Evolutionary conservation across 2,113 vertebrate species (phyloP).

Genomic region (Zootoca vivipara): DNA sequence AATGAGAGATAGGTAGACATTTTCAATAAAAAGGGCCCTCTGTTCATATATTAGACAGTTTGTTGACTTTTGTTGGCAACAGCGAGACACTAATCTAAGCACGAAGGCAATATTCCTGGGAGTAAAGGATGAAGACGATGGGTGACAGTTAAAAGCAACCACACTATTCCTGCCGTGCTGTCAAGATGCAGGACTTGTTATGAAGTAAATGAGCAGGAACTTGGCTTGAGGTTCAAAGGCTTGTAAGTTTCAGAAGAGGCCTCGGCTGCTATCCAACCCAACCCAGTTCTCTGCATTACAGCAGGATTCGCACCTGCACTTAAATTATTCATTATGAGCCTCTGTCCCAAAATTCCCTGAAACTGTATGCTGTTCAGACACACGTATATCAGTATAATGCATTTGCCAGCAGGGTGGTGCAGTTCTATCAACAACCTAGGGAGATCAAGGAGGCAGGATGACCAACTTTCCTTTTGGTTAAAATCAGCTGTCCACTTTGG

Average conservation of each 20-base stretch:
- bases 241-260: not conserved
- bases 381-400: not conserved
- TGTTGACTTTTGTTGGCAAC: constrained; percentile 22
- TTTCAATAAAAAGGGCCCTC: constrained; percentile 3
- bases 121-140: constrained; percentile 17
- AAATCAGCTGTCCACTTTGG: not conserved
- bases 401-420: not conserved
- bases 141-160: not conserved
- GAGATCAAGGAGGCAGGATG: not conserved
- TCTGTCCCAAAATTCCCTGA: not conserved
- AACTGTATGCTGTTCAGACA: not conserved
- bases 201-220: not conserved
- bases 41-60: not conserved
- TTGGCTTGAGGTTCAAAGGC: not conserved
- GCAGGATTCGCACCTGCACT: not conserved
- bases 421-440: not conserved
- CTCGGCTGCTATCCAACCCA: too few species aligned
- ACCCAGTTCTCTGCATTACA: not conserved
- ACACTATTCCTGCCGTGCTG: not conserved
- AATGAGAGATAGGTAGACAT: constrained; percentile 23
- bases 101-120: constrained; percentile 18
- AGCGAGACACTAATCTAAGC: constrained; percentile 15
- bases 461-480: not conserved
- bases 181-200: not conserved
- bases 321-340: not conserved